Evolutionary conservation across 2,888 invertebrate genomes (phyloP), one percentile per base, ranked within the genome.

Genomic region (Rotaria socialis): DNA sequence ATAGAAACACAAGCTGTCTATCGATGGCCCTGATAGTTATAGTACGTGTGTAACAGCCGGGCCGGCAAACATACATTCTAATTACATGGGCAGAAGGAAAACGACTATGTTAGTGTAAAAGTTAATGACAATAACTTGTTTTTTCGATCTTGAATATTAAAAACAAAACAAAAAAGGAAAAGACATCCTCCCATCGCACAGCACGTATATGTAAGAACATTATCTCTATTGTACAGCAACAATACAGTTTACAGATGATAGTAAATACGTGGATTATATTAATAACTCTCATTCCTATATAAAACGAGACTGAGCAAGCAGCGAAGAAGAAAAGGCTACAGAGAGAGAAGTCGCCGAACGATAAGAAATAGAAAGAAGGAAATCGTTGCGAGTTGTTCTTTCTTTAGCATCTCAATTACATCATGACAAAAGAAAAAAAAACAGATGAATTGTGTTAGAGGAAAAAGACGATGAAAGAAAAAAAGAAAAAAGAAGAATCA

Each of bases 371-470:
- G 67, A 35, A 67, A 67, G 67, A 67, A 35, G 67, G 35, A 67
- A 67, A 67, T 67, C 67, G 27, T 35, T 67, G 6, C 67, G 67
- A 19, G 35, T 67, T 67, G 35, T 67, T 67, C 67, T 67, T 35
- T 35, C 67, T 67, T 6, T 67, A 67, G 67, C 35, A 67, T 67
- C 67, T 67, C 67, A 67, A 67, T 67, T 67, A 67, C 67, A 67
- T 67, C 67, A 67, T 67, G 67, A 67, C 67, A 67, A 67, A 67
- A 67, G 67, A 67, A 14, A 67, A 67, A 67, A 67, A 67, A 67
- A 67, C 67, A 67, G 67, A 67, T 67, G 67, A 67, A 67, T 67
- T 67, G 27, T 67, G 67, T 35, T 67, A 35, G 67, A 67, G 19
- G 14, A 27, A 67, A 67, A 16, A 35, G 27, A 67, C 27, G 27